phyloP scores from a whole-genome alignment of 2,888 invertebrate species.

The Troides oblongomaculatus region DNA sequence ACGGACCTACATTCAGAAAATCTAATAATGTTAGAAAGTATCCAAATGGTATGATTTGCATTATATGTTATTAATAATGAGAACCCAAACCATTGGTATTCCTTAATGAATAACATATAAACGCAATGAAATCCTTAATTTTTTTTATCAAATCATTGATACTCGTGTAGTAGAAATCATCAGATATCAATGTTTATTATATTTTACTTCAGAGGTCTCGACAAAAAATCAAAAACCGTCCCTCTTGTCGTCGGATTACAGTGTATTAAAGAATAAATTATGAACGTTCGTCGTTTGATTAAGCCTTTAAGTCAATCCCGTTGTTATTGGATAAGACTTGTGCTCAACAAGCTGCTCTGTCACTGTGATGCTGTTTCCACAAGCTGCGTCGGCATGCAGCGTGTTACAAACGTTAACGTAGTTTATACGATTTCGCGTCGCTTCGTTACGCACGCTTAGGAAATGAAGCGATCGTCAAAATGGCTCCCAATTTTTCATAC shows the following conservation, averaged over 20 bases:
- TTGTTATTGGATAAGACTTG: slow-evolving; percentile 5
- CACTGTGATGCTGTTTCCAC: neutral
- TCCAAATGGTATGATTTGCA: no score
- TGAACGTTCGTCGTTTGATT: slow-evolving; percentile 14
- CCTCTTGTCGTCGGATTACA: slow-evolving; percentile 19
- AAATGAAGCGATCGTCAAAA: slow-evolving; percentile 23
- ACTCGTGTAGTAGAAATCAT: no score
- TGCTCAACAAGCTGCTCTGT: slow-evolving; percentile 11
- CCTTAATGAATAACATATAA: no score
- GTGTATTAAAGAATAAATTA: slow-evolving; percentile 17
- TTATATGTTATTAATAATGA: no score
- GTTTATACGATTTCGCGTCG: slow-evolving; percentile 9
- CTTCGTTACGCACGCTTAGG: slow-evolving; percentile 27
- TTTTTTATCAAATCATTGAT: no score
- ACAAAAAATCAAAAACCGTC: slow-evolving; percentile 26
- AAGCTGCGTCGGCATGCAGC: neutral
- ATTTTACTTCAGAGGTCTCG: slow-evolving; percentile 42
- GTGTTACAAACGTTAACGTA: slow-evolving; percentile 16
- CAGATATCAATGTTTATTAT: slow-evolving; percentile 53
- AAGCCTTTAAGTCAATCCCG: slow-evolving; percentile 6
- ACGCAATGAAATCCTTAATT: no score
- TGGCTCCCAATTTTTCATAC: slow-evolving; percentile 24
- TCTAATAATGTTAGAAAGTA: no score
- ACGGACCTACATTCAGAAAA: no score
- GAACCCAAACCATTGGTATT: no score